Evolutionary conservation across 2,888 invertebrate genomes (phyloP), one percentile per base, ranked within the genome.

Genomic region (Azorinus chamasolen): DNA sequence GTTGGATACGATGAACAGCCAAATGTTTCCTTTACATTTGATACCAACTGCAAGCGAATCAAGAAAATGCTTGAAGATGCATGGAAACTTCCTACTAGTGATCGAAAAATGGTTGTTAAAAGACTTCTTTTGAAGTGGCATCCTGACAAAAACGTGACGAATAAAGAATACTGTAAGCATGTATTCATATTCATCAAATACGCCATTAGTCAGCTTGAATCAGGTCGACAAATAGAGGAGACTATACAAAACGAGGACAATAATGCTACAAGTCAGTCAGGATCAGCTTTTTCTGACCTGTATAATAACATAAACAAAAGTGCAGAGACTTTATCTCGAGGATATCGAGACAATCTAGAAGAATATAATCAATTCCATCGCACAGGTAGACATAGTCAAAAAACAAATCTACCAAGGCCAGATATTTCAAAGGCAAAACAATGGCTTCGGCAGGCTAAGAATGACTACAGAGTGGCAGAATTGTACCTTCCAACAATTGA

Each of bases 81-180:
- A 16, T 77, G 71, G 68, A 6, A n/a, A 41, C 32, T 72, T n/a
- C 43, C 71, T 6, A 68, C 45, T 6, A 27, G 66, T 43, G 66
- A 82, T 24, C 64, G 78, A 37, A 64, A 57, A 39, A 57, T 43
- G 20, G 41, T 85, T 10, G 73, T 82, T 4, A 64, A 63, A 25
- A 58, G 85, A 10, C 43, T 82, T 2, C 51, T 75, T 12, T 43
- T 72, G 10, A 55, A 64, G 25, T 85, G 85, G 85, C 82, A 83
- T 64, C 85, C 85, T 24, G 85, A 85, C 48, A 82, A 73, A 71
- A 83, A 83, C 22, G 27, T 24, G 16, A 71, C 70, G 3, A 69
- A 79, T 43, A 69, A 72, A 53, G 62, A 74, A 18, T 72, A 74
- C 64, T 65, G 77, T n/a, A 57, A 48, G 14, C 48, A 65, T 57